Evolutionary conservation across 2,797 vertebrate genomes (phyloP), one percentile per base, ranked within the genome.

Genomic region (Falco naumanni): DNA sequence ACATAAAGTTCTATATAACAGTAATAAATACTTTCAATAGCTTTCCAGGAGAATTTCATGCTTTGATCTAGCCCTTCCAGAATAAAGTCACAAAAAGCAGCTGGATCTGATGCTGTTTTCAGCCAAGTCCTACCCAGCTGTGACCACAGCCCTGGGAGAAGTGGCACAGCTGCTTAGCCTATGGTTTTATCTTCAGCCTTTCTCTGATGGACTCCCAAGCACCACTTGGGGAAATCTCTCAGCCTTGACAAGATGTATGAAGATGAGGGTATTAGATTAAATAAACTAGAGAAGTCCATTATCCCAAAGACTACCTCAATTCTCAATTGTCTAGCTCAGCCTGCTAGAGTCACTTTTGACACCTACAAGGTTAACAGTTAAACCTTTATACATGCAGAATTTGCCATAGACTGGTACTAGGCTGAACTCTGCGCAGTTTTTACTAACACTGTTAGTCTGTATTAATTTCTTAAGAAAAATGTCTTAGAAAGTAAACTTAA

Each of bases 1-100:
- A 39, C 0, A 5, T 14, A 77, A 45, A 76, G 16, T 8, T 74
- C 34, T 29, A 22, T 5, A 0, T 4, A 60, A 47, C n/a, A 72
- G 6, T 11, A 48, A 57, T 6, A 28, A 1, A 11, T 3, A 15
- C 6, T 47, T 87, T 50, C n/a, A 41, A 20, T 4, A 65, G 24
- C 28, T 86, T 70, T 48, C 51, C 14, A 59, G 37, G 15, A 71
- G 12, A 54, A 57, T 26, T 41, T 80, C 33, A 56, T 13, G 26
- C 29, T 66, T 74, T n/a, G 5, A 5, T 16, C 18, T 47, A 79
- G 54, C 12, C 26, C 13, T 68, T 80, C 10, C 1, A 10, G 60
- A 84, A 56, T 16, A 26, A 54, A 76, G 20, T n/a, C 48, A 82
- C 31, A 74, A 39, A 80, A 84, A 89, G 18, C 51, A 79, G 28